Evolutionary conservation across 2,113 vertebrate genomes (phyloP).

Genomic region (Accipiter virgatus): DNA sequence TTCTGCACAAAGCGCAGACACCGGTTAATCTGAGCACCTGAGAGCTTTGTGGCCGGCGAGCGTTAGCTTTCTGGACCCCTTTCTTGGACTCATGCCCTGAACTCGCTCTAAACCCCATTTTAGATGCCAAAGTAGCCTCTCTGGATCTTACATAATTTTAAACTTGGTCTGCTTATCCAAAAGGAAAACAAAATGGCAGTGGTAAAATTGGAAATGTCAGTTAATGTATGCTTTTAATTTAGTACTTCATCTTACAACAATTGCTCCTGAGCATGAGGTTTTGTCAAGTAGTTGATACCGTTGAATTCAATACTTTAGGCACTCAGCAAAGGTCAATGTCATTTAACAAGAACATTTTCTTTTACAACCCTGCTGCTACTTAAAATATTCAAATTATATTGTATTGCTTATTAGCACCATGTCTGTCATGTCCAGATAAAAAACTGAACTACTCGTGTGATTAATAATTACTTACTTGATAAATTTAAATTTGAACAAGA

Average conservation of each 20-base stretch:
- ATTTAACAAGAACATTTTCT: neutral
- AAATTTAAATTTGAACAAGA: neutral
- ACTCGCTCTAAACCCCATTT: neutral
- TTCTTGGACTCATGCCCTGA: constrained; percentile 5
- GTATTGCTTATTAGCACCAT: neutral
- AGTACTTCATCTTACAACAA: neutral
- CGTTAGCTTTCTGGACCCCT: neutral
- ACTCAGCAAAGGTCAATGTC: neutral
- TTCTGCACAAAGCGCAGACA: neutral
- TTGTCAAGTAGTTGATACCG: neutral
- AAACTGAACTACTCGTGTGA: neutral
- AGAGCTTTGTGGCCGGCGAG: neutral
- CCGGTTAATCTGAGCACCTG: neutral
- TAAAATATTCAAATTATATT: neutral
- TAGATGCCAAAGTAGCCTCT: neutral
- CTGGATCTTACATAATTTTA: neutral
- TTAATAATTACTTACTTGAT: neutral
- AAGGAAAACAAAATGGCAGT: constrained; percentile 26
- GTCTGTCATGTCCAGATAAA: neutral
- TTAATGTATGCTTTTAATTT: constrained; percentile 4
- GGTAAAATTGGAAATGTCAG: neutral
- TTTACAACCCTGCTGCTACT: neutral
- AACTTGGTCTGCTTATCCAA: neutral
- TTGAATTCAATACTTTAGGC: neutral
- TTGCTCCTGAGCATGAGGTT: neutral